Conservation (phyloP, 2,113 vertebrate genomes). For the Corvus moneduloides region DNA sequence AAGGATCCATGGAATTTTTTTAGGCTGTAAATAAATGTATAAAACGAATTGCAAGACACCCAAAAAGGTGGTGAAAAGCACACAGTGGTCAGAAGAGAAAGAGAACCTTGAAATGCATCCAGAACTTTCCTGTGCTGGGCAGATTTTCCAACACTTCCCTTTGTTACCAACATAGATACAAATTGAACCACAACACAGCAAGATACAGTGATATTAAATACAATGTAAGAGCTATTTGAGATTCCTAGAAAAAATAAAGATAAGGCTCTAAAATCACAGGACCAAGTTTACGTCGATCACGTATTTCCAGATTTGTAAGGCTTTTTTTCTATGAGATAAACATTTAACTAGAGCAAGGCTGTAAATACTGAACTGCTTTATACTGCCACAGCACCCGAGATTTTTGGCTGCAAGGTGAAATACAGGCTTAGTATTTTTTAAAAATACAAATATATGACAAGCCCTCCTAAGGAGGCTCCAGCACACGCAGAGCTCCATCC, state of each 20-base stretch:
- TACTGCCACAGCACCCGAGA: not conserved
- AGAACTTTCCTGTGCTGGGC: not conserved
- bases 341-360: not conserved
- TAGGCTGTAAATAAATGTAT: not conserved
- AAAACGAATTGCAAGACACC: not conserved
- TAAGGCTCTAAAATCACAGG: not conserved
- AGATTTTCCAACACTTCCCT: not conserved
- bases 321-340: not conserved
- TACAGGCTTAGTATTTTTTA: not conserved
- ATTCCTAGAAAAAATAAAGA: not conserved
- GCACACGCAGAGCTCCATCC: not conserved
- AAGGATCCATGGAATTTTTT: not conserved
- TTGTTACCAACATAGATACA: not conserved
- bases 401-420: not conserved
- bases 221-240: not conserved
- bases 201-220: not conserved
- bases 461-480: not conserved
- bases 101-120: not conserved
- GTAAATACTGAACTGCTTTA: not conserved
- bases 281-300: not conserved
- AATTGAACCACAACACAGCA: not conserved
- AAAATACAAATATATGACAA: not conserved
- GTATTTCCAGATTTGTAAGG: not conserved
- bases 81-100: not conserved
- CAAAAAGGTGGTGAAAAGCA: not conserved